phyloP scores from a whole-genome alignment of 2,113 vertebrate genomes.

The Leptosomus discolor region DNA sequence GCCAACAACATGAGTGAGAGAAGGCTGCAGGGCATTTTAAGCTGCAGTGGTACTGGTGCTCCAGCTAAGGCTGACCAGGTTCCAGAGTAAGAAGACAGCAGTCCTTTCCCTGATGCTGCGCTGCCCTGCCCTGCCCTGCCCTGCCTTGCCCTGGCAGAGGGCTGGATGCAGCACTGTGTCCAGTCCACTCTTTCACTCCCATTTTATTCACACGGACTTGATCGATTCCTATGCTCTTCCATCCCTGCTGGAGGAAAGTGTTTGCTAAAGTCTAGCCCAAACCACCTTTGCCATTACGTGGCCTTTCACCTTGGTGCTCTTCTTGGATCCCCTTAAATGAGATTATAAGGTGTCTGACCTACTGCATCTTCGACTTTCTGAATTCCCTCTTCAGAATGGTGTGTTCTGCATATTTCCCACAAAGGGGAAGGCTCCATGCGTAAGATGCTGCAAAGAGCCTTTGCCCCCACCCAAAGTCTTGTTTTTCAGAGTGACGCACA shows the following conservation, averaged over 20 bases:
- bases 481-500: conserved; percentile 7
- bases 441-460: background rate
- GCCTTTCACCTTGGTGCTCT: background rate
- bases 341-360: background rate
- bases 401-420: background rate
- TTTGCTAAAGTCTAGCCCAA: background rate
- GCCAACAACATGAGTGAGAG: background rate
- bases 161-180: background rate
- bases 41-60: background rate
- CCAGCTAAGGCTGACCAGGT: background rate
- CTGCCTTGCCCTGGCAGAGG: background rate
- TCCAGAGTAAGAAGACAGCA: background rate
- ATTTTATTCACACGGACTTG: background rate
- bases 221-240: background rate
- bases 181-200: background rate
- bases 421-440: background rate
- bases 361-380: background rate
- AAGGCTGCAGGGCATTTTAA: background rate
- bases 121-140: background rate
- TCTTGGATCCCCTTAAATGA: background rate
- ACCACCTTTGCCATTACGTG: accelerated
- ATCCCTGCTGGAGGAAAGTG: background rate
- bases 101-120: background rate
- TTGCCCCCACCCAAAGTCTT: conserved; percentile 14
- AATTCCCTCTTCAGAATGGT: background rate